phyloP scores from a whole-genome alignment of 53 echinoderm and acorn worm species.

The Holothuria leucospilota region DNA sequence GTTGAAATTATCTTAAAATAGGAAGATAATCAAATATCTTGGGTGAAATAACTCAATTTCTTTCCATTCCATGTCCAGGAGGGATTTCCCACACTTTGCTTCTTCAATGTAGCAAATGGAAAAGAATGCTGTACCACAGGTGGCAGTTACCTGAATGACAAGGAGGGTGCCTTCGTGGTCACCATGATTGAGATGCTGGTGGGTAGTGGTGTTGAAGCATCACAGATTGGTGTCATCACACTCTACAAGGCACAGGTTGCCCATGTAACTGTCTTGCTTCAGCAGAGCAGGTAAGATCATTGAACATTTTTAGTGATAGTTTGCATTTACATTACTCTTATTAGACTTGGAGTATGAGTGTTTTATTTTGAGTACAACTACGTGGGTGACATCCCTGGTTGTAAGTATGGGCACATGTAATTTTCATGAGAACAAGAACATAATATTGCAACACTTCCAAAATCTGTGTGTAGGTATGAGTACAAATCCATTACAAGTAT shows the following conservation, averaged over 20 bases:
- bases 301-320: neutral
- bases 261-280: slow-evolving; percentile 67
- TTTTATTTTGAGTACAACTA: no score
- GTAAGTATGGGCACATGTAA: no score
- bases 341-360: no score
- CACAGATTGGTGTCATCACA: slow-evolving; percentile 88
- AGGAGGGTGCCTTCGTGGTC: slow-evolving; percentile 84
- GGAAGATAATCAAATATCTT: no score
- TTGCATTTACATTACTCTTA: neutral
- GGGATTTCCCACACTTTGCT: slow-evolving; percentile 81
- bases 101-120: slow-evolving; percentile 88
- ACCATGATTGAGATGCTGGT: slow-evolving; percentile 78
- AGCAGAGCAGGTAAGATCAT: slow-evolving; percentile 73
- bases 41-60: neutral
- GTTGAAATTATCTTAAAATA: no score
- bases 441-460: no score
- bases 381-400: no score
- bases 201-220: slow-evolving; percentile 71
- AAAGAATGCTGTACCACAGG: slow-evolving; percentile 71
- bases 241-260: slow-evolving; percentile 91
- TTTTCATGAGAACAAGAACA: no score
- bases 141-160: slow-evolving; percentile 89
- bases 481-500: no score
- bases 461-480: no score
- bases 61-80: slow-evolving; percentile 30